Conservation (phyloP, 2,888 invertebrate genomes). For the Zaprionus lineosus region DNA sequence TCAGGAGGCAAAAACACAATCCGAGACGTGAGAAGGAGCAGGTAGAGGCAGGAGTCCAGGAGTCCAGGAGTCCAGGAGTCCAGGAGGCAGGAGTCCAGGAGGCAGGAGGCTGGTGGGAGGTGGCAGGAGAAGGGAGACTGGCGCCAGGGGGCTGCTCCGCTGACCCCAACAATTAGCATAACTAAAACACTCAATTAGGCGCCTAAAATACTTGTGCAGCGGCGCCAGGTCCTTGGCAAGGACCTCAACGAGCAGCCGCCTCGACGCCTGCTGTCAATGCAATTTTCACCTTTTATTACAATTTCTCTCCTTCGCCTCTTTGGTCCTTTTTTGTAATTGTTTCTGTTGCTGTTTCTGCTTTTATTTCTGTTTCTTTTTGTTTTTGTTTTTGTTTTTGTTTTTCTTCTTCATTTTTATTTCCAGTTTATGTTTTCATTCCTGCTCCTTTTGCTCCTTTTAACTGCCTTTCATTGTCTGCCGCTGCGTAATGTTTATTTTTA, state of each 20-base stretch:
- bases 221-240: constrained; percentile 9
- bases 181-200: constrained; percentile 75
- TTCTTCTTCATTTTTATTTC: constrained; percentile 12
- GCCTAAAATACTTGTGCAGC: constrained; percentile 51
- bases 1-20: background rate
- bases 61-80: background rate
- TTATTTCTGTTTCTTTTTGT: constrained; percentile 9
- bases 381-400: constrained; percentile 7
- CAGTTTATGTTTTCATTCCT: constrained; percentile 2
- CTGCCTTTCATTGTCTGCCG: constrained; percentile 49
- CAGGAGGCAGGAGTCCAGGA: background rate
- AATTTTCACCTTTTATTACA: constrained; percentile 74
- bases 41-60: background rate
- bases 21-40: too few relatives aligned
- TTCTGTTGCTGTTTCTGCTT: constrained; percentile 4
- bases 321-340: background rate
- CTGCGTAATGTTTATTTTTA: constrained; percentile 74
- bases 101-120: too few relatives aligned
- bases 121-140: too few relatives aligned
- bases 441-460: constrained; percentile 6
- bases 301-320: constrained; percentile 29
- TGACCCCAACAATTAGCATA: constrained; percentile 69
- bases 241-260: constrained; percentile 18
- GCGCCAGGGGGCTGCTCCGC: too few relatives aligned
- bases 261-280: constrained; percentile 45